Evolutionary conservation across 2,113 vertebrate genomes (phyloP), one percentile per base, ranked within the genome.

Genomic region (Chunga burmeisteri): DNA sequence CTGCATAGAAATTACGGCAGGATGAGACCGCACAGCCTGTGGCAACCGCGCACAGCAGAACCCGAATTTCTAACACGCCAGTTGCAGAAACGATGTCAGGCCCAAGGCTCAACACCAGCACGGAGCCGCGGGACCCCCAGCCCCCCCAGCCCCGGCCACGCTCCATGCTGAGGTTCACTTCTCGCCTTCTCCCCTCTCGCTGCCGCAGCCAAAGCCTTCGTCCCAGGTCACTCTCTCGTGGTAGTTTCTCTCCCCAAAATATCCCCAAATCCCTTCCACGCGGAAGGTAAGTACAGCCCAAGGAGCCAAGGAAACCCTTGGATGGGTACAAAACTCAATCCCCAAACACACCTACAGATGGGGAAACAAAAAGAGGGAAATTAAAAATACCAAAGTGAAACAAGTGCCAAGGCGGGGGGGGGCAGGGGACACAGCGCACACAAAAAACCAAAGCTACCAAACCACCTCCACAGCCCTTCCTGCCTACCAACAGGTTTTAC

Each of bases 101-200:
- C 30, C 75, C 56, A 40, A 0, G 1, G 79, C 58, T 16, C n/a
- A 49, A 10, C 23, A 11, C 17, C 1, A 1, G 7, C 3, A 5
- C 0, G 4, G 42, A 44, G 38, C 55, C 1, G 4, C 0, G 2
- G 53, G 50, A 38, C 38, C 23, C 40, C 56, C 78, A 8, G 46
- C 22, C 38, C 20, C 79, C 68, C 3, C 36, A 22, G 5, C 46
- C 34, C 4, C 47, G 40, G 44, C 1, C 5, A 55, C n/a, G 32
- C 83, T 61, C 73, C 15, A 10, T 0, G 6, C 16, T 7, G 16
- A 15, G 42, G 8, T 3, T 66, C 5, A 11, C 5, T 15, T 36
- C 42, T 30, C 13, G 4, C 3, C 0, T 17, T 46, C 52, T 46
- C 26, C 59, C 30, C 7, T 25, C 27, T 30, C 2, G 0, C n/a